Percentiles rank a stretch among this genome's conserved stretches.
Evolutionary conservation across 2,113 vertebrate genomes (phyloP).

Genomic region (Corydoras sp.): DNA sequence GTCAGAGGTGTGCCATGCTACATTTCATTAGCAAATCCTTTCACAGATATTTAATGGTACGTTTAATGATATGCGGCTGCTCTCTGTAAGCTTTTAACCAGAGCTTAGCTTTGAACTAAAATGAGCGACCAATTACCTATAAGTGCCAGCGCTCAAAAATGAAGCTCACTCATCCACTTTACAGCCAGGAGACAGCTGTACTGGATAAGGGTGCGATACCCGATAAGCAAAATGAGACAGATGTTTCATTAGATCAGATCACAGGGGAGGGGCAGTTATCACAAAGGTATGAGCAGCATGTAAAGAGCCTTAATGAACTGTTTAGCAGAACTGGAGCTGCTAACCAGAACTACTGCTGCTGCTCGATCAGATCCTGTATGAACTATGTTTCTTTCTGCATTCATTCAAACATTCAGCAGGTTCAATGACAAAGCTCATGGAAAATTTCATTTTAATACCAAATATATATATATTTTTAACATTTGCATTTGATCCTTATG

Average conservation of each 20-base stretch:
- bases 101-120: too few relatives aligned
- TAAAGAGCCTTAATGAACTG: slow-evolving; percentile 72
- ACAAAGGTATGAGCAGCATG: slow-evolving; percentile 51
- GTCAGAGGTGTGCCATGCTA: background rate
- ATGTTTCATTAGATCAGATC: slow-evolving; percentile 71
- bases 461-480: too few relatives aligned
- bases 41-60: slow-evolving; percentile 4
- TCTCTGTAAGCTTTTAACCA: slow-evolving; percentile 43
- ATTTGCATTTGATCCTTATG: too few relatives aligned
- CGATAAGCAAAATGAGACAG: slow-evolving; percentile 72
- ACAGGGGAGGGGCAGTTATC: slow-evolving; percentile 51
- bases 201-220: slow-evolving; percentile 71
- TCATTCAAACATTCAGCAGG: too few relatives aligned
- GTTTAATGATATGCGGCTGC: slow-evolving; percentile 53
- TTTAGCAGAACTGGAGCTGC: slow-evolving; percentile 53
- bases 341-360: slow-evolving; percentile 46
- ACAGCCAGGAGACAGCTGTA: slow-evolving; percentile 60
- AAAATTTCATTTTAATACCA: too few relatives aligned
- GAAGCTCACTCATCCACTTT: slow-evolving; percentile 66
- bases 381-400: background rate
- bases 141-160: slow-evolving; percentile 45
- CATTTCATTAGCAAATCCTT: slow-evolving; percentile 13
- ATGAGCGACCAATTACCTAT: too few relatives aligned
- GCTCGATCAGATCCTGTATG: background rate
- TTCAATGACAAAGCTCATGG: too few relatives aligned